phyloP scores from a whole-genome alignment of 2,797 vertebrate genomes.

The Pseudotriccus pelzelni region DNA sequence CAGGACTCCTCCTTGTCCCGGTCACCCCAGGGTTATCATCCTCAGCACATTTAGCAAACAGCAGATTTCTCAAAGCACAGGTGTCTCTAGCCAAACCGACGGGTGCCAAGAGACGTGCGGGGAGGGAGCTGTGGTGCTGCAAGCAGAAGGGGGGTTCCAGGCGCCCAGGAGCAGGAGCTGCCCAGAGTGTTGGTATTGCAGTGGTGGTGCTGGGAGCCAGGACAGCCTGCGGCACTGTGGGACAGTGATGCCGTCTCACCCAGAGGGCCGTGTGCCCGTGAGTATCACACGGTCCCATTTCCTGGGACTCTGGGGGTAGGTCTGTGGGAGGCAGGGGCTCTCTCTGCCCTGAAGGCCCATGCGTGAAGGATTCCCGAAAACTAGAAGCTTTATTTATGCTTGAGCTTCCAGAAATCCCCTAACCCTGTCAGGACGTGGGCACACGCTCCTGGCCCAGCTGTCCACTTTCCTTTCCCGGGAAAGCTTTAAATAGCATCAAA shows the following conservation, averaged over 20 bases:
- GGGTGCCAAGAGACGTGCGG: accelerated
- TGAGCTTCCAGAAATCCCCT: not conserved
- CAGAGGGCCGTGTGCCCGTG: not conserved
- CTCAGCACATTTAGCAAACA: not conserved
- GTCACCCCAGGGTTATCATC: not conserved
- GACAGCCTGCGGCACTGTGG: not conserved
- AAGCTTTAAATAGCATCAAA: constrained; percentile 20
- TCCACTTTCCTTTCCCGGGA: not conserved
- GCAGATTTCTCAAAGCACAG: not conserved
- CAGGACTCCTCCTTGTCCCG: not conserved
- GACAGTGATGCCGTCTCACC: not conserved
- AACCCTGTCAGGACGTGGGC: not conserved
- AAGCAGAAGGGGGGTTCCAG: accelerated
- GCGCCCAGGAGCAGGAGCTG: not conserved
- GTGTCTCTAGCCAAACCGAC: not conserved
- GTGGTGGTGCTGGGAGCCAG: not conserved
- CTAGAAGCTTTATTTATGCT: accelerated
- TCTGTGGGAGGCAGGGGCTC: not conserved
- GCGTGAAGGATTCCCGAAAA: not conserved
- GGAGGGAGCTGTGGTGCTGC: accelerated
- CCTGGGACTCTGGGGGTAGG: not conserved
- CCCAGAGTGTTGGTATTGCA: not conserved
- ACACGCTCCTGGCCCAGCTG: not conserved
- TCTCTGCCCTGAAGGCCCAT: not conserved
- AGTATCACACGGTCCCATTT: accelerated